These are phyloP conservation scores for Drosophila kohkoa DNA, from an alignment of 1,140 invertebrate genomes.

Conservation along the genomic window DNA sequence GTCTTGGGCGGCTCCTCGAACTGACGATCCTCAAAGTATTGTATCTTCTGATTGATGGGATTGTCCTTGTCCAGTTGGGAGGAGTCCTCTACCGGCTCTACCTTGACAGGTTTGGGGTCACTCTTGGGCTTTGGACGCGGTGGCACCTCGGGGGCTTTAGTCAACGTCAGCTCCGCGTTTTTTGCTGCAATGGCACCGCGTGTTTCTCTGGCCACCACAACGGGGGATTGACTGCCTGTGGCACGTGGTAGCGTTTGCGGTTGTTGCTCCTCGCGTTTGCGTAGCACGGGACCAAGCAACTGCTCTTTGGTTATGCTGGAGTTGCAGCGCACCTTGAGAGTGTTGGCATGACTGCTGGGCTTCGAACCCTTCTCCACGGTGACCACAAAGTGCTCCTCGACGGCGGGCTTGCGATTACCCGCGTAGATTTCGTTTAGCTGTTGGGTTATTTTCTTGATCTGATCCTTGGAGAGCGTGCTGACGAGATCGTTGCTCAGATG, in stretches of 20 bases:
- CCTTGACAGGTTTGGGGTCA: conserved; percentile 23
- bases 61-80: conserved; percentile 58
- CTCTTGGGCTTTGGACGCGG: conserved; percentile 25
- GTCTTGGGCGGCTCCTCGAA: conserved; percentile 85
- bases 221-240: conserved; percentile 85
- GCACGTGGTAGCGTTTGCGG: conserved; percentile 56
- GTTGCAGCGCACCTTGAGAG: conserved; percentile 89
- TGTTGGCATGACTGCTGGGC: conserved; percentile 75
- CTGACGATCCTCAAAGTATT: conserved; percentile 91
- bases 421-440: conserved; percentile 94
- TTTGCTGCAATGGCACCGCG: conserved; percentile 88
- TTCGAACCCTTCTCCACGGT: conserved; percentile 85
- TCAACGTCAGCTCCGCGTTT: conserved; percentile 83
- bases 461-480: conserved; percentile 93
- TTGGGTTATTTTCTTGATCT: conserved; percentile 92
- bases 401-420: conserved; percentile 76
- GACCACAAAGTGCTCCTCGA: conserved; percentile 87
- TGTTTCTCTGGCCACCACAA: conserved; percentile 88
- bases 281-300: conserved; percentile 81
- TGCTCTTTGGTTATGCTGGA: conserved; percentile 86
- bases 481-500: conserved; percentile 91
- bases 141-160: conserved; percentile 39
- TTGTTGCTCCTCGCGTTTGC: conserved; percentile 73
- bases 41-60: conserved; percentile 89
- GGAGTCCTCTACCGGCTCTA: conserved; percentile 85